Base-by-base conservation (phyloP, 2,888 invertebrate species). In the Prionchulus punctatus region DNA sequence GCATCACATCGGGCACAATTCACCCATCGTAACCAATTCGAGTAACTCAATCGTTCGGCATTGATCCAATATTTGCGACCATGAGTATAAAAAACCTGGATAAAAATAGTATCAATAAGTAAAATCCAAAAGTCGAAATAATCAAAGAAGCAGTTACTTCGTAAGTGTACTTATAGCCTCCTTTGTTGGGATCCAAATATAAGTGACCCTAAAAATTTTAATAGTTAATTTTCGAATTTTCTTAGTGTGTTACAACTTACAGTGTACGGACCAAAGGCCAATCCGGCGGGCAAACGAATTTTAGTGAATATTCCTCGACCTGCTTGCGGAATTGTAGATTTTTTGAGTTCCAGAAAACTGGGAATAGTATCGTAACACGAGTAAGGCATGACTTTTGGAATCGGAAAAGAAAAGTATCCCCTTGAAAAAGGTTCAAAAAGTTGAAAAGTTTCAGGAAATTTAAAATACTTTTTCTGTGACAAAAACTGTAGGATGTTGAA, bases 11-110 rank as follows among this genome's bases (percentile, higher is more conserved):
- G 50, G 12, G 50, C 15, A 21, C 50, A 49, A 21, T 49, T 49
- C 12, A 49, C 30, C 7, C 23, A 49, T 15, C 50, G 50, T 30
- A 49, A n/a, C 27, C 30, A 49, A 28, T 49, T 49, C 30, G 50
- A 28, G 12, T 15, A 21, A 15, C 12, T 7, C 30, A 30, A 7
- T 12, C 21, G 7, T 26, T 30, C 28, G 28, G 50, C 50, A 28
- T 49, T 30, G 12, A 49, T 30, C 45, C 45, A 45, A 45, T 23
- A n/a, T 23, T 12, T 12, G 4, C 7, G 7, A 23, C 45, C 45
- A 7, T 45, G 4, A 12, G 23, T n/a, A 23, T 45, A 12, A 7
- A 7, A 7, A 7, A 45, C 45, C 45, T 45, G 7, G 18, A 36
- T 36, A 36, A 45, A 45, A 45, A 45, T 12, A n/a, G n/a, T n/a